These are phyloP conservation scores for Oryzias melastigma DNA, from an alignment of 2,113 vertebrate genomes.

Conservation along the genomic window DNA sequence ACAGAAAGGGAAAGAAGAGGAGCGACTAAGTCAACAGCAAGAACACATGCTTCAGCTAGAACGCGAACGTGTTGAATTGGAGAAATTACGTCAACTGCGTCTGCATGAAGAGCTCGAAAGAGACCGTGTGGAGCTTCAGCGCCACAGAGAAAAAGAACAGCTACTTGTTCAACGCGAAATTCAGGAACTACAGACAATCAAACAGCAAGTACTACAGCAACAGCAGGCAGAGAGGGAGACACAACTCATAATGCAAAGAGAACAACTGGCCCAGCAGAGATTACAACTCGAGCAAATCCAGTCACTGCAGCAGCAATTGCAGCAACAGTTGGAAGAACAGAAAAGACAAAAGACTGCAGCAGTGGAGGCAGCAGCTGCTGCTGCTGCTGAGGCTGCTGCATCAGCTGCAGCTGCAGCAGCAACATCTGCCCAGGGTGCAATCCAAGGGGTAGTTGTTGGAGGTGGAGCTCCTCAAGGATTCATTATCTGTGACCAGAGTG, in stretches of 20 bases:
- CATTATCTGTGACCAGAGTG: constrained; percentile 79
- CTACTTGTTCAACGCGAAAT: constrained; percentile 93
- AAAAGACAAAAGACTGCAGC: constrained; percentile 91
- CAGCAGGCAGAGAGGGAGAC: constrained; percentile 95
- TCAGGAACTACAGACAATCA: constrained; percentile 95
- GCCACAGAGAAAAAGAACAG: constrained; percentile 96
- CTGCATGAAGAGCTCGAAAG: constrained; percentile 95
- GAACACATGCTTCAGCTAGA: constrained; percentile 93
- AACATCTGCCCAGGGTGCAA: constrained; percentile 84
- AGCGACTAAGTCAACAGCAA: constrained; percentile 90
- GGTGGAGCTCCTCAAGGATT: constrained; percentile 72
- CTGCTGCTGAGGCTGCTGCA: constrained; percentile 78
- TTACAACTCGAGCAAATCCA: constrained; percentile 97
- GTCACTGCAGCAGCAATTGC: constrained; percentile 94
- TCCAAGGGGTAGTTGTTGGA: constrained; percentile 81
- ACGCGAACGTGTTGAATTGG: constrained; percentile 91
- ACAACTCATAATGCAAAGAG: constrained; percentile 92
- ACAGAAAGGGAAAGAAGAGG: constrained; percentile 87
- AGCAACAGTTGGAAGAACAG: constrained; percentile 96
- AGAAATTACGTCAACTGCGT: constrained; percentile 91
- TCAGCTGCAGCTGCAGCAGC: constrained; percentile 80
- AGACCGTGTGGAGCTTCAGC: constrained; percentile 90
- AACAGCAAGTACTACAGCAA: constrained; percentile 96
- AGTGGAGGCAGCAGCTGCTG: constrained; percentile 83
- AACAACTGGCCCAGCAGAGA: constrained; percentile 95